Base-by-base conservation (phyloP, 1,140 invertebrate genomes). In the Microplitis demolitor region DNA sequence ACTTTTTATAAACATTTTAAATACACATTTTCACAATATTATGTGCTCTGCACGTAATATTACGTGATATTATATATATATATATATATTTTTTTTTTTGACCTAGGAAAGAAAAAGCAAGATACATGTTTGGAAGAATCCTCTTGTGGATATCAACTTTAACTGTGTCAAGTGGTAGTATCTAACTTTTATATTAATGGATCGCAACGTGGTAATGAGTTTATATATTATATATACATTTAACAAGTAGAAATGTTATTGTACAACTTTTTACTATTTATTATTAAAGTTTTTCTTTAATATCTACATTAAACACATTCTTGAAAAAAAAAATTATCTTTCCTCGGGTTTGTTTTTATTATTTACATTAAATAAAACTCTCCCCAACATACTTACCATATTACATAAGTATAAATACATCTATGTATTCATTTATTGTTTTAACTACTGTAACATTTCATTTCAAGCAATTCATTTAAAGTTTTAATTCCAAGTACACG, bases 91-190 rank as follows among this genome's bases (percentile, higher is more conserved):
- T 14, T 56, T 56, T 61, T 13, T 39, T 37, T 63, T 31, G 58
- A 58, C 33, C 35, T 68, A n/a, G 56, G 14, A 58, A 37, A 58
- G 45, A 53, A 14, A 71, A 31, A 71, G 14, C 61, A 31, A 66
- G 13, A 39, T 53, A 53, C 13, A 34, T 16, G n/a, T 14, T 51
- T 31, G 0, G 13, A n/a, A 14, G 33, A 39, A 37, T 63, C 14
- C 16, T 39, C 61, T 14, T 39, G n/a, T 14, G 31, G 61, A 63
- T 63, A 63, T 63, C 61, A 39, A 39, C 34, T 63, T 63, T 14
- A 63, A 63, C 61, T 63, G 61, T 63, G 61, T 63, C 61, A 63
- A 63, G 61, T 63, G 35, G 9, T 14, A 37, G 33, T 63, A 35
- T 13, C 31, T 63, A 63, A 63, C 35, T 63, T 63, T 63, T 39